phyloP scores from a whole-genome alignment of 2,113 vertebrate genomes.

The Thalassarche chlororhynchos region DNA sequence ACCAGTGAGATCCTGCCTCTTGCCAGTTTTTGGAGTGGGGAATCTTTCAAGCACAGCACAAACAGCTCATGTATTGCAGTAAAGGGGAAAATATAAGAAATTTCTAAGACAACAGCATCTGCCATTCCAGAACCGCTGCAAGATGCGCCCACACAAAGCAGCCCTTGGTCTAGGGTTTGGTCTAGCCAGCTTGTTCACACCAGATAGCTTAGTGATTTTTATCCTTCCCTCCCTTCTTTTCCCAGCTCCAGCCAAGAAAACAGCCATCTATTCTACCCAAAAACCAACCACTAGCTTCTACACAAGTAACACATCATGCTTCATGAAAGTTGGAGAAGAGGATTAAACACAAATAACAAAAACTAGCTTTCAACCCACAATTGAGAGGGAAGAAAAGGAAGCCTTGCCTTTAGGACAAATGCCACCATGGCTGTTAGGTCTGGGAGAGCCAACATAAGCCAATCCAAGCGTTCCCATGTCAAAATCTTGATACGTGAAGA shows the following conservation, averaged over 20 bases:
- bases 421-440: conserved; percentile 88
- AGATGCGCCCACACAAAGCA: background rate
- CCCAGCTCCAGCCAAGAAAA: background rate
- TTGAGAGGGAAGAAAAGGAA: background rate
- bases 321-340: background rate
- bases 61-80: background rate
- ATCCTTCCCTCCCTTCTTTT: background rate
- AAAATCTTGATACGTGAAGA: conserved; percentile 98
- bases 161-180: background rate
- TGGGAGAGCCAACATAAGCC: conserved; percentile 94
- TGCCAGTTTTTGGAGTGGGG: background rate
- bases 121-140: background rate
- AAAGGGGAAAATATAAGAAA: background rate
- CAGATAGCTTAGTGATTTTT: background rate
- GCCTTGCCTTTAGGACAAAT: conserved; percentile 93
- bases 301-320: background rate
- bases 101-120: background rate
- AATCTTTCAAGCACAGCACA: background rate
- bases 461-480: conserved; percentile 95
- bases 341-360: background rate
- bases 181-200: background rate
- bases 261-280: background rate
- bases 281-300: background rate
- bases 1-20: background rate
- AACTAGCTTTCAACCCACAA: background rate